Evolutionary conservation across 2,888 invertebrate genomes (phyloP).

Genomic region (Tachina fera): DNA sequence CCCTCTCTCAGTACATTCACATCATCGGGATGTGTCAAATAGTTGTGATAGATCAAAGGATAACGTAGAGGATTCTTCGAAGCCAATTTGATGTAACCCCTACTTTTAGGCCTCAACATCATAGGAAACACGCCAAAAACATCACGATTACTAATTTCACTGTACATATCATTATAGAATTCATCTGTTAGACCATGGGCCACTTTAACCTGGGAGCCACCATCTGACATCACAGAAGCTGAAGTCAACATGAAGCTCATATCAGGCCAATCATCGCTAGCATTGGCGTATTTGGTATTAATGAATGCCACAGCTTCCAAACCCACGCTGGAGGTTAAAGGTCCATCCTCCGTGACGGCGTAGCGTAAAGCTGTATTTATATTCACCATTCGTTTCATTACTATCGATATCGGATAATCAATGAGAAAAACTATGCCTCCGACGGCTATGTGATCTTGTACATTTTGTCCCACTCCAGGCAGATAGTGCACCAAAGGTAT

Average conservation of each 20-base stretch:
- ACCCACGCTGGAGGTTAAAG: slow-evolving; percentile 93
- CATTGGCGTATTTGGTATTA: slow-evolving; percentile 93
- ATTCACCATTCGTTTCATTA: slow-evolving; percentile 92
- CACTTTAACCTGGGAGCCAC: slow-evolving; percentile 90
- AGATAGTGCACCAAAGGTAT: slow-evolving; percentile 89
- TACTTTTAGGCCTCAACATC: slow-evolving; percentile 94
- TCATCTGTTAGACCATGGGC: slow-evolving; percentile 93
- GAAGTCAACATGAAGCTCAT: slow-evolving; percentile 95
- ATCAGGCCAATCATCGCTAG: slow-evolving; percentile 94
- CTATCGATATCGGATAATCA: slow-evolving; percentile 91
- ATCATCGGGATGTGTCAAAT: slow-evolving; percentile 93
- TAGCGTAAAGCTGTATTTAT: slow-evolving; percentile 92
- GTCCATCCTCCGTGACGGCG: slow-evolving; percentile 93
- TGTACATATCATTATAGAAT: slow-evolving; percentile 90
- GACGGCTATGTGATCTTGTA: slow-evolving; percentile 95
- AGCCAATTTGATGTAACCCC: slow-evolving; percentile 90
- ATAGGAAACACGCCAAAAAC: slow-evolving; percentile 93
- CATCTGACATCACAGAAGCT: slow-evolving; percentile 91
- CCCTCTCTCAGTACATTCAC: slow-evolving; percentile 92
- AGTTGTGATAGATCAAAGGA: slow-evolving; percentile 95
- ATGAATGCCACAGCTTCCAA: slow-evolving; percentile 95
- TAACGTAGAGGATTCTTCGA: slow-evolving; percentile 89
- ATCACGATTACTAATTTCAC: slow-evolving; percentile 88
- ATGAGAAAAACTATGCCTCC: slow-evolving; percentile 92
- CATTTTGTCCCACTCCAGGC: slow-evolving; percentile 93